Evolutionary conservation across 2,888 invertebrate species (phyloP), one percentile per base, ranked within the genome.

Genomic region (Dermolepida albohirtum): DNA sequence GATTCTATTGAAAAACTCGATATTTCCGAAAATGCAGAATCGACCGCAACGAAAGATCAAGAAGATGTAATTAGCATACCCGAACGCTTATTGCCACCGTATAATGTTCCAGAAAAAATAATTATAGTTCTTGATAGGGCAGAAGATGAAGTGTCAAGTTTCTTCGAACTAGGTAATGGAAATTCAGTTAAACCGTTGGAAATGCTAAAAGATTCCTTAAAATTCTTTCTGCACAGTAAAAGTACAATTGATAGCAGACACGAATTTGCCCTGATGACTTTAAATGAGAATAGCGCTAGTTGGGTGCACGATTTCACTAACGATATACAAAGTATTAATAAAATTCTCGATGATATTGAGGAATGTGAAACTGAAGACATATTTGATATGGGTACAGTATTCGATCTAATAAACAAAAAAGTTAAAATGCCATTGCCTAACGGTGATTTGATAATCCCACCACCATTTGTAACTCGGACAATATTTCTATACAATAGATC

Each of bases 401-500:
- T 90, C 75, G 81, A 88, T 55, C 78, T 86, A 55, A 81, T 90
- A 54, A 80, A 84, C 66, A 79, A 86, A n/a, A 85, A 87, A 69
- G 80, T 88, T 43, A 80, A 81, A 62, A 77, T 89, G 54, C 88
- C 88, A 7, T 81, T 83, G 66, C 82, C 67, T 29, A 67, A 67
- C 49, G 49, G 64, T 12, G 64, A 71, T 10, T 76, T 76, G 47
- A 82, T 84, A 62, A 81, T 81, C 64, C 85, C 88, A 14, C 90
- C 91, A 1, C 84, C 86, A 0, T 88, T 85, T 80, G 83, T 89
- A 14, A 86, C 89, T 0, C 84, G 92, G 44, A 84, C 87, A 72
- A 83, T 93, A 67, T 83, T 93, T 1, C 80, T 92, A 12, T 93
- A 91, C 81, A 88, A 89, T 5, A 83, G 93, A 59, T 91, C 92